Evolutionary conservation across 1,140 invertebrate genomes (phyloP), one percentile per base, ranked within the genome.

Genomic region (Lucilia sericata): DNA sequence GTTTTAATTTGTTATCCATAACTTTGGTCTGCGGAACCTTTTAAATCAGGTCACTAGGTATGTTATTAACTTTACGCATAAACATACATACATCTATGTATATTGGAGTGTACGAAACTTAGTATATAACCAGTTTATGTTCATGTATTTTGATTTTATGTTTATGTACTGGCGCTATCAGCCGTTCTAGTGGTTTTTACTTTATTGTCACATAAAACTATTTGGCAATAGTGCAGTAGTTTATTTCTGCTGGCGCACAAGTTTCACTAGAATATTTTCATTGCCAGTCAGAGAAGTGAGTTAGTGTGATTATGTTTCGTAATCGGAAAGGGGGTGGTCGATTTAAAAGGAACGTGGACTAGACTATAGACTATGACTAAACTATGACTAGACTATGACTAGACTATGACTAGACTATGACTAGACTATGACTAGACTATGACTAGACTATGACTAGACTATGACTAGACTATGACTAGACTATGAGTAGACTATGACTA

Each of bases 21-120:
- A 60, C 14, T 60, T n/a, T n/a, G 55, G 55, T 7, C 55, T 60
- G 4, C 14, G 14, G 14, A 17, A 60, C 14, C 55, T 60, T 60
- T 60, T n/a, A n/a, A 60, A 60, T 60, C 55, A 60, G 55, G 55
- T 60, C 55, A 60, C 13, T n/a, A 60, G 55, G 14, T 60, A 60
- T 60, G n/a, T 5, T 3, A n/a, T 17, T n/a, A 60, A 60, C 55
- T 60, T 3, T 60, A 2, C 42, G 42, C 42, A 42, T 42, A 42
- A 2, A 30, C 25, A 30, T 30, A 30, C 25, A 30, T 3, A 30
- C 25, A 30, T 30, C 1, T 30, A 30, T 30, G 25, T 30, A 30
- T 30, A 2, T 42, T 36, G 8, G 36, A 42, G 14, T 60, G 17
- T 60, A 17, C 3, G 17, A n/a, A n/a, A n/a, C n/a, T 55, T 17